phyloP scores from a whole-genome alignment of 2,797 vertebrate species.

The Cetoscarus ocellatus region DNA sequence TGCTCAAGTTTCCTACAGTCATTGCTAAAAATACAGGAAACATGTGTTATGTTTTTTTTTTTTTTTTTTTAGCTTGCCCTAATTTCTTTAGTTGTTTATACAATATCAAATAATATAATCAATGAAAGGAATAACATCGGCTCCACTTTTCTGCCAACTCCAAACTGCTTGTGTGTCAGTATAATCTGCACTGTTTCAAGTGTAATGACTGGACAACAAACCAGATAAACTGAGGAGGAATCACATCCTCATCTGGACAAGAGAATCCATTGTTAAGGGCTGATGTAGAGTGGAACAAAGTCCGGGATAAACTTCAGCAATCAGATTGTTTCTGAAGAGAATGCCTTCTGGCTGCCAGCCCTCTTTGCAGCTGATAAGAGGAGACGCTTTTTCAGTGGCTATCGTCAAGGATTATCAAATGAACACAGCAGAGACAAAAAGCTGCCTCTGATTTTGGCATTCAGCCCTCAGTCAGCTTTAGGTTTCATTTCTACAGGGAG shows the following conservation, averaged over 20 bases:
- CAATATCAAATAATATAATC: neutral
- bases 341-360: slow-evolving; percentile 57
- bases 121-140: too few species aligned
- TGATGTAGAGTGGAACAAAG: slow-evolving; percentile 21
- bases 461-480: slow-evolving; percentile 45
- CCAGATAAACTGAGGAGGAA: slow-evolving; percentile 10
- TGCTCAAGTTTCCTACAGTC: slow-evolving; percentile 78
- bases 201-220: neutral
- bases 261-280: slow-evolving; percentile 12
- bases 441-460: slow-evolving; percentile 65
- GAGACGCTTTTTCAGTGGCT: slow-evolving; percentile 66
- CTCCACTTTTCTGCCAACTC: neutral
- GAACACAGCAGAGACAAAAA: slow-evolving; percentile 68
- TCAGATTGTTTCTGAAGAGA: slow-evolving; percentile 53
- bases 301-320: slow-evolving; percentile 42
- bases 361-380: slow-evolving; percentile 64
- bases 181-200: slow-evolving; percentile 4
- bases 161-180: slow-evolving; percentile 3
- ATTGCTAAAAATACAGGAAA: slow-evolving; percentile 82
- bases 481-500: slow-evolving; percentile 36
- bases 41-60: slow-evolving; percentile 72
- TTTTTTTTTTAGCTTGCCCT: slow-evolving; percentile 58
- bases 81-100: slow-evolving; percentile 54
- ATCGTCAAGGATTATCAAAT: slow-evolving; percentile 75
- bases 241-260: slow-evolving; percentile 5